Base-by-base conservation (phyloP, 2,888 invertebrate genomes). In the Megalurothrips usitatus region DNA sequence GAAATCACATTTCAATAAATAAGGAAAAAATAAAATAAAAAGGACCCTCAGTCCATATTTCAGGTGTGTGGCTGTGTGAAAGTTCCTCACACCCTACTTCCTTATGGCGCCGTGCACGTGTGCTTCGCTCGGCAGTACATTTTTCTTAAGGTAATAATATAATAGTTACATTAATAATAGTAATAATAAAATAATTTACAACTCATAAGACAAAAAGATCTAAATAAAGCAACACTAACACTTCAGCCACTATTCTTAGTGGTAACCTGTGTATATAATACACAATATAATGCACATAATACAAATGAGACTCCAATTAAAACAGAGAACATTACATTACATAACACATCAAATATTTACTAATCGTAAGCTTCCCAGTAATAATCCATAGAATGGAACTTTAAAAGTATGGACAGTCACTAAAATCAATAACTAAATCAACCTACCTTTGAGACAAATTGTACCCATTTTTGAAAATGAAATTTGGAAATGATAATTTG, bases 151-250 rank as follows among this genome's bases (percentile, higher is more conserved):
- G 68, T 75, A 75, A 75, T 75, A 75, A 12, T 12, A 75, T 75
- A 75, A 75, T 75, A 26, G 23, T 75, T 26, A 26, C 26, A 75
- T 26, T 75, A 75, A 75, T 75, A 23, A 75, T 26, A 75, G 23
- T 75, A 75, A 75, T 75, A 75, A 75, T 75, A 75, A 75, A 75
- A 75, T 75, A 75, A 75, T 75, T 75, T 75, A 75, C 68, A 75
- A 75, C 68, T 26, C 68, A 75, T 75, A 75, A 75, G 26, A 75
- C 12, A 26, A 75, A 12, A 75, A 75, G 68, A 75, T 75, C 68
- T 75, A 75, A 23, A 23, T 75, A 75, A 75, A 75, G 68, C 68
- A 75, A 75, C 68, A 75, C 68, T 75, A 75, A 75, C 68, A 75
- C 68, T 12, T 26, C 26, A 12, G 68, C 68, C 68, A 75, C 68